A percentile compares a stretch with the other conserved stretches of the same genome.
phyloP scores from a whole-genome alignment of 2,888 invertebrate genomes.

The Cepaea hortensis region DNA sequence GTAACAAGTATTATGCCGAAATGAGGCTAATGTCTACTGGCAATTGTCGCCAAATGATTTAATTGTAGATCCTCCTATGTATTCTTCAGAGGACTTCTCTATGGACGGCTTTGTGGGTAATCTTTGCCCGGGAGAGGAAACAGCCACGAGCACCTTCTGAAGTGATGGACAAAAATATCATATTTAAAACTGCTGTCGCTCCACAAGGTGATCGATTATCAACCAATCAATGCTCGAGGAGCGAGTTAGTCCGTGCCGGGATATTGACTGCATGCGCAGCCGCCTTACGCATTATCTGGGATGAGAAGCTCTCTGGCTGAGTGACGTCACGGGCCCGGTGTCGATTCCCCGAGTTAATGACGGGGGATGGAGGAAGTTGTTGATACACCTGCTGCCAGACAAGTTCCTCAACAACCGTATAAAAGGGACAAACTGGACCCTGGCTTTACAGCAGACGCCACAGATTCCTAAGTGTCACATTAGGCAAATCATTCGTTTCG shows the following conservation, averaged over 20 bases:
- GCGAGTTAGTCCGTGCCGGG: constrained; percentile 41
- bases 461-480: too few species aligned
- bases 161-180: constrained; percentile 46
- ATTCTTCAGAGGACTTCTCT: neutral
- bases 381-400: constrained; percentile 38
- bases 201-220: constrained; percentile 29
- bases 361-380: constrained; percentile 34
- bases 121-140: neutral
- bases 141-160: constrained; percentile 25
- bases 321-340: constrained; percentile 51
- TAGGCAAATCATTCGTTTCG: neutral
- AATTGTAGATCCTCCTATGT: too few species aligned
- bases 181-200: constrained; percentile 45
- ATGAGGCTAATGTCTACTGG: too few species aligned
- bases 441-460: constrained; percentile 2
- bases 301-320: constrained; percentile 53
- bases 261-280: constrained; percentile 46
- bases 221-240: constrained; percentile 26
- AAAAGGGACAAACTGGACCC: neutral
- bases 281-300: constrained; percentile 45
- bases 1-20: too few species aligned
- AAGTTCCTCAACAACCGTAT: neutral
- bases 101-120: constrained; percentile 13
- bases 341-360: constrained; percentile 46
- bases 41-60: too few species aligned